Conservation (phyloP, 2,797 vertebrate genomes). For the Neopelma chrysocephalum region DNA sequence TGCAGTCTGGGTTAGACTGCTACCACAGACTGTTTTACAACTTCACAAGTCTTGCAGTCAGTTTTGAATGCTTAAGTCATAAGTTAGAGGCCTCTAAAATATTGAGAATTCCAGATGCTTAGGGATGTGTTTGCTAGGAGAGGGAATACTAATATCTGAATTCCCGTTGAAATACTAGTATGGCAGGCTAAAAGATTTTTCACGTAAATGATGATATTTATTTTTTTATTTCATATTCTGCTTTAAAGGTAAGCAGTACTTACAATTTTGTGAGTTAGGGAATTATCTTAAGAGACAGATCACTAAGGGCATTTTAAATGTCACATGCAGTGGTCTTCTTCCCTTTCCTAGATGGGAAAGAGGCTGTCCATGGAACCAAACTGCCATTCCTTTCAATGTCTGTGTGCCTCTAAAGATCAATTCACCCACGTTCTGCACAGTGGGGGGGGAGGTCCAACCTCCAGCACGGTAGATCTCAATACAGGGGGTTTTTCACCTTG, state of each 20-base stretch:
- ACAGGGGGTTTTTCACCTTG: not conserved
- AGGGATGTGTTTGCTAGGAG: not conserved
- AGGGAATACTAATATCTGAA: not conserved
- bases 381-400: not conserved
- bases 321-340: not conserved
- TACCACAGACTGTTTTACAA: too few relatives aligned
- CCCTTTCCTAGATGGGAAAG: not conserved
- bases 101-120: not conserved
- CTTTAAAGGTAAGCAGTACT: not conserved
- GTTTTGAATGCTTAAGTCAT: too few relatives aligned
- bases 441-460: not conserved
- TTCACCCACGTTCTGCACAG: accelerated
- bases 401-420: not conserved
- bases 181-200: not conserved
- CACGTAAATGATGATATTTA: not conserved
- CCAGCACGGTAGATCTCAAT: not conserved
- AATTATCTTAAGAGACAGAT: not conserved
- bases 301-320: not conserved
- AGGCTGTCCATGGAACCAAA: not conserved
- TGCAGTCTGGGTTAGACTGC: too few relatives aligned
- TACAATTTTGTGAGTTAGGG: not conserved
- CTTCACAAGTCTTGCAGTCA: too few relatives aligned
- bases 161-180: not conserved
- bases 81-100: not conserved
- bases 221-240: not conserved